Evolutionary conservation across 2,113 vertebrate species (phyloP), one percentile per base, ranked within the genome.

Genomic region (Alosa alosa): DNA sequence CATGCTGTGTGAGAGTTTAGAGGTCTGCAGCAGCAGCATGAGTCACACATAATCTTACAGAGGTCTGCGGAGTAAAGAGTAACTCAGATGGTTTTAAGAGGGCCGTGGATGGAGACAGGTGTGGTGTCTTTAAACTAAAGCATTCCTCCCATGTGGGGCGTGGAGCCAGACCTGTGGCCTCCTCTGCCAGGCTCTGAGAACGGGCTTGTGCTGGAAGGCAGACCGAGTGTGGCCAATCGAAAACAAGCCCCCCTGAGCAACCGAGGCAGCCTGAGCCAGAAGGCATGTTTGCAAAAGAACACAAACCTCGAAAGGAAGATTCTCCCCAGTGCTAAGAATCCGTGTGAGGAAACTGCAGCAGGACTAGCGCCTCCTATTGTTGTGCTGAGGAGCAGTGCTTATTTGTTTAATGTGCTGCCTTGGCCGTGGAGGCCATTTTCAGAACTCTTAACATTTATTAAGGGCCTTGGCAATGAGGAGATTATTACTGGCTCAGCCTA

Each of bases 401-500:
- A 46, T 82, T 36, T 86, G 81, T 86, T 60, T 64, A 49, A 81
- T 52, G 50, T 86, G 41, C 64, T 36, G 64, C n/a, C 64, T 72
- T 72, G 64, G 64, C 64, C 25, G 31, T 36, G 6, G n/a, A 10
- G 13, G 64, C n/a, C 64, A 31, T 84, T 87, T 90, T 88, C 50
- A 86, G 88, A 84, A 78, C 81, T 72, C 15, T 81, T 84, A 88
- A 89, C 87, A 78, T 88, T 91, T 91, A 91, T 94, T 91, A 93
- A 90, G 87, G 86, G 84, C 89, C 90, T 88, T 90, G 85, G 90
- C 84, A 86, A 88, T 25, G 15, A 86, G 68, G 81, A 88, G 88
- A 90, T 93, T 91, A 91, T 91, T 86, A 86, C 89, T 88, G 90
- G 91, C 89, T 89, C 90, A 91, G 90, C 88, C 91, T 88, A 87